Base-by-base conservation (phyloP, 1,140 invertebrate genomes). In the Chionoecetes opilio region DNA sequence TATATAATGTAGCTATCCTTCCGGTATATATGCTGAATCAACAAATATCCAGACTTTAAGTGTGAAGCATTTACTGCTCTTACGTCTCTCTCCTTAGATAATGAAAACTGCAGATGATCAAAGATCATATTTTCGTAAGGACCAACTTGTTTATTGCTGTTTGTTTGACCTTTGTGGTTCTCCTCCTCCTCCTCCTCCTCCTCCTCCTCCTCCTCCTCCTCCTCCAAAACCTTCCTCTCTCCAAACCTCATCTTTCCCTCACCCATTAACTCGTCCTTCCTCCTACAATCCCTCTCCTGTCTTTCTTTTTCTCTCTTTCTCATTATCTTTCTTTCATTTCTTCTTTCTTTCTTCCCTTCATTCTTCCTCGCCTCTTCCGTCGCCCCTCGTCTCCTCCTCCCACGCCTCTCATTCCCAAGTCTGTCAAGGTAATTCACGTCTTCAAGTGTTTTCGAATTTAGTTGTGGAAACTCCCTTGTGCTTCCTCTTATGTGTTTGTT, bases 391-490 rank as follows among this genome's bases (percentile, higher is more conserved):
- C n/a, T 75, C 63, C 63, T 75, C 11, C n/a, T 3, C n/a, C 63
- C 63, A 75, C 63, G n/a, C 63, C 63, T 75, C 63, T 75, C 63
- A 75, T 75, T 75, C n/a, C 63, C n/a, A n/a, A 53, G 46, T 75
- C 63, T 75, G 63, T 75, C 63, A 75, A 26, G 21, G 63, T 75
- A 75, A 75, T 75, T n/a, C 63, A 75, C 63, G 21, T n/a, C 63
- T 75, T 75, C 63, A 26, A 75, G 63, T 75, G 63, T 75, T 75
- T 75, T 75, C 63, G 21, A 75, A 75, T 75, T 75, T 75, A n/a
- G 11, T 75, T 75, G 8, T 21, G 11, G 63, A 26, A 75, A 75
- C 63, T 75, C 11, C n/a, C 21, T 5, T 75, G 63, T 75, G 26
- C n/a, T 17, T n/a, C 0, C 8, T 0, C 8, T 17, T 75, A 26